A percentile compares a stretch with the other conserved stretches of the same genome.
phyloP scores from a whole-genome alignment of 2,888 invertebrate species.

The Acanthosepion esculentum region DNA sequence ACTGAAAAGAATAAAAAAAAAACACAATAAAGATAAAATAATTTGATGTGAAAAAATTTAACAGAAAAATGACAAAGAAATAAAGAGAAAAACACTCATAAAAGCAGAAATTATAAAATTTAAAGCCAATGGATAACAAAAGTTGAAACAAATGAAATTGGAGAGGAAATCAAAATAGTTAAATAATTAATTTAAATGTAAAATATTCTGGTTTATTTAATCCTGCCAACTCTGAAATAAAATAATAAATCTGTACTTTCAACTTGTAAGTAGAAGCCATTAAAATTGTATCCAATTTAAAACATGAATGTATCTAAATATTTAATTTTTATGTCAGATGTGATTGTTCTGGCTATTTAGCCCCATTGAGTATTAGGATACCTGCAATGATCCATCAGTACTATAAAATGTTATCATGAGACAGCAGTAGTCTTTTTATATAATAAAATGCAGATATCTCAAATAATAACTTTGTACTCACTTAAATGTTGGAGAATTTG shows the following conservation, averaged over 20 bases:
- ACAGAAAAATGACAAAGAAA: background rate
- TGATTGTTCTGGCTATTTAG: background rate
- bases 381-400: background rate
- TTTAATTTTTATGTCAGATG: background rate
- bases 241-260: background rate
- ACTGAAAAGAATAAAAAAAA: background rate
- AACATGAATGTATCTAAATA: conserved; percentile 33
- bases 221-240: background rate
- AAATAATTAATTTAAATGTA: conserved; percentile 22
- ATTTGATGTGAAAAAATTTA: background rate
- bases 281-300: conserved; percentile 4
- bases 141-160: background rate
- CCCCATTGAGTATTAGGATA: background rate
- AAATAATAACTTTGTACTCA: background rate
- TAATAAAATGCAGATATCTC: background rate
- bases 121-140: background rate
- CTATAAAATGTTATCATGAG: background rate
- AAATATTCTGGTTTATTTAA: background rate
- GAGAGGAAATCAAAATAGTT: background rate
- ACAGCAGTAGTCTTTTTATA: background rate
- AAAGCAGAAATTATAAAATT: background rate
- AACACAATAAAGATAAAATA: too few relatives aligned
- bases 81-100: background rate
- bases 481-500: background rate
- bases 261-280: background rate